Evolutionary conservation across 2,113 vertebrate species (phyloP).

Genomic region (Bubo bubo): DNA sequence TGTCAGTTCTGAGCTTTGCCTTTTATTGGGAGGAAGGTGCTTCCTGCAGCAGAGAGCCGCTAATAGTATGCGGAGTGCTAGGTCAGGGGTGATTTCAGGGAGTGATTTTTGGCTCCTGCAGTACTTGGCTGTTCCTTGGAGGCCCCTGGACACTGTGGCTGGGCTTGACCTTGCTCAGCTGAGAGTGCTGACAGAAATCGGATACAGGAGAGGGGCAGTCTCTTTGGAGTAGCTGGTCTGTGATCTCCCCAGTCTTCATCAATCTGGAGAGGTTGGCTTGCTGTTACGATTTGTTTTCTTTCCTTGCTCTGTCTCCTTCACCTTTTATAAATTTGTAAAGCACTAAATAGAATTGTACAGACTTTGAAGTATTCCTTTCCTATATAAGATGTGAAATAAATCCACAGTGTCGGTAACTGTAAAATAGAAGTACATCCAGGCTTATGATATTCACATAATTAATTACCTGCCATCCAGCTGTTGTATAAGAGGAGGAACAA

Average conservation of each 20-base stretch:
- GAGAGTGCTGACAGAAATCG: neutral
- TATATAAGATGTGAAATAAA: neutral
- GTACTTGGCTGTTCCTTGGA: neutral
- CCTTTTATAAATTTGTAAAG: neutral
- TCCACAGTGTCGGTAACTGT: neutral
- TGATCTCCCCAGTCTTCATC: neutral
- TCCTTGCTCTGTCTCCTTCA: neutral
- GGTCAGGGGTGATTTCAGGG: neutral
- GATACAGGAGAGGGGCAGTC: neutral
- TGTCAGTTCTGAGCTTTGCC: neutral
- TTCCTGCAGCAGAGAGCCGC: neutral
- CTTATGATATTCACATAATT: neutral
- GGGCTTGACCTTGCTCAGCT: neutral
- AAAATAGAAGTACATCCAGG: neutral
- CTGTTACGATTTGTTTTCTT: neutral
- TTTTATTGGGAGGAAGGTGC: neutral
- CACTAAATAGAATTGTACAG: neutral
- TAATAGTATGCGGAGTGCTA: neutral
- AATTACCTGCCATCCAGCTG: neutral
- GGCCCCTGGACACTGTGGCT: no score
- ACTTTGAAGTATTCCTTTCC: neutral
- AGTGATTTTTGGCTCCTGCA: neutral
- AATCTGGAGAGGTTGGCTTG: neutral
- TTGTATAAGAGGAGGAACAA: neutral
- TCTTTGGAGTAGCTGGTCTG: neutral